Base-by-base conservation (phyloP, 2,888 invertebrate genomes). In the Muscina levida region DNA sequence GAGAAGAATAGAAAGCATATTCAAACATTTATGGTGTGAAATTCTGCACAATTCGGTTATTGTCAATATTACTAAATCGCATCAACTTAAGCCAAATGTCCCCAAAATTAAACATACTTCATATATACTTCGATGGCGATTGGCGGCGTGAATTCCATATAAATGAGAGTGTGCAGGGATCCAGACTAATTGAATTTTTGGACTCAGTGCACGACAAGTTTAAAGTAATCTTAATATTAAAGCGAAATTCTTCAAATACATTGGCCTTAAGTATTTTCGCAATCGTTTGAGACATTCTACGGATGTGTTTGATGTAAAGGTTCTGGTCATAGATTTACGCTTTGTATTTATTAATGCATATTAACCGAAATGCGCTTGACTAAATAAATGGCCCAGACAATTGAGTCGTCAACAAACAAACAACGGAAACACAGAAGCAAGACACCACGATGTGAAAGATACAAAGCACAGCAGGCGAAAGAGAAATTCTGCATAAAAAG, bases 81-180 rank as follows among this genome's bases (percentile, higher is more conserved):
- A 51, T 51, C 51, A 51, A 51, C 51, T 51, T 51, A 51, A 51
- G 51, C 51, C 51, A 51, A 51, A 51, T 51, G 51, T 22, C 51
- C 51, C n/a, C 51, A 10, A 51, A 19, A 51, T 51, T 51, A 22
- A 51, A 51, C 51, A 51, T 51, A 22, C 19, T 51, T 17, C 51
- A 51, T 10, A 51, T 17, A 51, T 19, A 19, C 51, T 51, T 51
- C 22, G 19, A 51, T 19, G n/a, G 11, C 51, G 2, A 51, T n/a
- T n/a, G n/a, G n/a, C 22, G 51, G 22, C 51, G 19, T 51, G 4
- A 8, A 31, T 31, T 31, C 8, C 31, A 31, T 31, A 31, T 2
- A 17, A 19, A 51, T 5, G 8, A 8, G 51, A 51, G 17, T 51
- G n/a, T 31, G 31, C 31, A 31, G 31, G 31, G 31, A 31, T n/a